Evolutionary conservation across 2,797 vertebrate species (phyloP).

Genomic region (Myiothlypis chrysogaster): DNA sequence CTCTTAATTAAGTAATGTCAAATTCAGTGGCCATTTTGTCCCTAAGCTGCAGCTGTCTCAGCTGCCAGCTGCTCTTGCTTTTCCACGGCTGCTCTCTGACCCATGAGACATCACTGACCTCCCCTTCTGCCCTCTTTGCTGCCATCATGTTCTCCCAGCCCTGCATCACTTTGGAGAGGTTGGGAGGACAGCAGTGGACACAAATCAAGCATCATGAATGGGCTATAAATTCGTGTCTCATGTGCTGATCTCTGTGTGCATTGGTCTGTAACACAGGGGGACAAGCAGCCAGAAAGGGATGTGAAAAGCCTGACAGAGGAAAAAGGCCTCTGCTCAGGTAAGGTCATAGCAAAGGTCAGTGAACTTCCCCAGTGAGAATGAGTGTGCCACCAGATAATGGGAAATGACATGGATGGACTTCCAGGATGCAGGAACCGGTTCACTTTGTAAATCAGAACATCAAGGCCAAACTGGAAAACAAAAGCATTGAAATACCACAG

Average conservation of each 20-base stretch:
- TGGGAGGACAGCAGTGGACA: background rate
- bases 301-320: constrained; percentile 7
- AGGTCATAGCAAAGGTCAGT: constrained; percentile 31
- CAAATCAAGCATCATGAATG: constrained; percentile 51
- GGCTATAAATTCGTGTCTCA: constrained; percentile 26
- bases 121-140: background rate
- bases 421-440: background rate
- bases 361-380: background rate
- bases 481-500: background rate
- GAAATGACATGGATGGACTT: background rate
- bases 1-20: constrained; percentile 10
- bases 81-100: background rate
- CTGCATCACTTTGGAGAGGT: background rate
- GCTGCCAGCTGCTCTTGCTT: background rate
- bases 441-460: background rate
- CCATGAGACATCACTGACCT: background rate
- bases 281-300: background rate
- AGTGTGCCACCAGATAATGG: background rate
- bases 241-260: background rate
- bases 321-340: constrained; percentile 4
- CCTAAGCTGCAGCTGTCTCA: constrained; percentile 10
- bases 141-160: background rate
- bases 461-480: background rate
- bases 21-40: constrained; percentile 19
- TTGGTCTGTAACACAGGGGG: constrained; percentile 10